Conservation (phyloP, 2,113 vertebrate genomes). For the Tachysurus vachellii region DNA sequence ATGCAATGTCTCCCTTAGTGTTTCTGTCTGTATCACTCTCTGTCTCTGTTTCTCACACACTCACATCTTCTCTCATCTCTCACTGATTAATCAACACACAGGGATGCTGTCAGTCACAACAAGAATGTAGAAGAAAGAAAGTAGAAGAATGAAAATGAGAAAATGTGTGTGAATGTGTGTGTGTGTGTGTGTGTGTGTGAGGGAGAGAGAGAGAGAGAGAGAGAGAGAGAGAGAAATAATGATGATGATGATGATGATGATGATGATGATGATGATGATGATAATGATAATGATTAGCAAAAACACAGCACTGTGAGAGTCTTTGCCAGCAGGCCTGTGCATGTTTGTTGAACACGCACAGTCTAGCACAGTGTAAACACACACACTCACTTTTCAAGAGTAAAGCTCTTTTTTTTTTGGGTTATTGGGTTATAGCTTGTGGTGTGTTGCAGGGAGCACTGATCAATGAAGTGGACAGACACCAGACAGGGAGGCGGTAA, state of each 20-base stretch:
- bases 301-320: neutral
- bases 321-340: neutral
- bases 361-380: neutral
- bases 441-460: neutral
- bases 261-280: neutral
- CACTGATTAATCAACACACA: constrained; percentile 7
- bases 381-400: neutral
- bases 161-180: neutral
- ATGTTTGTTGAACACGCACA: neutral
- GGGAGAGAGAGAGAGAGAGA: neutral
- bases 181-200: neutral
- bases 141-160: neutral
- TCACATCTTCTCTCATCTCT: neutral
- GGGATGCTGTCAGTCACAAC: neutral
- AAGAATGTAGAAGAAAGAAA: neutral
- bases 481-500: constrained; percentile 1
- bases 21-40: neutral
- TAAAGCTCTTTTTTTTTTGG: too few species aligned
- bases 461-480: constrained; percentile 12
- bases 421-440: too few species aligned
- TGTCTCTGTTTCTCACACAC: neutral
- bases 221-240: neutral
- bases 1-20: neutral
- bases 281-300: neutral
- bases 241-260: neutral